Evolutionary conservation across 2,888 invertebrate species (phyloP).

Genomic region (Oscheius onirici): DNA sequence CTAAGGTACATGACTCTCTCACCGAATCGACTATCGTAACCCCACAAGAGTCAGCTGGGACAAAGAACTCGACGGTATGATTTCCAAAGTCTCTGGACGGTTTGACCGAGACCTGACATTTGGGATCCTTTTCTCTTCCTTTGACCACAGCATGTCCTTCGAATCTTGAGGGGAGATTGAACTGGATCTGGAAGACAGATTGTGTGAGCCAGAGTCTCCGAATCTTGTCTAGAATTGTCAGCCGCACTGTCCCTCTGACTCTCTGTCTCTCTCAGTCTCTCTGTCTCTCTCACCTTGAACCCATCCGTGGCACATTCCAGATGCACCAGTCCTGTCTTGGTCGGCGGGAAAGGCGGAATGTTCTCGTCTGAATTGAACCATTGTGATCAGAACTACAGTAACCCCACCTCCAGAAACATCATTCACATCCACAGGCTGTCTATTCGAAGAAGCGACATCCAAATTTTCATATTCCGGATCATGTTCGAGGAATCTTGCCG

Average conservation of each 20-base stretch:
- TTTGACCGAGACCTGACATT: constrained; percentile 36
- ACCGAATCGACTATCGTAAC: constrained; percentile 43
- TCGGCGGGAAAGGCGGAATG: constrained; percentile 7
- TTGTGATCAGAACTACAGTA: background rate
- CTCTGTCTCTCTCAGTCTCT: background rate
- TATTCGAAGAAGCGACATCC: background rate
- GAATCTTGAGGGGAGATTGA: constrained; percentile 44
- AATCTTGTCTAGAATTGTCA: too few relatives aligned
- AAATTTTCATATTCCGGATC: background rate
- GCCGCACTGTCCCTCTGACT: background rate
- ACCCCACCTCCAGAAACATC: background rate
- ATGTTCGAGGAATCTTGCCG: background rate
- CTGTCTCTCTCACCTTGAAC: constrained; percentile 36
- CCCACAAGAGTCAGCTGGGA: constrained; percentile 46
- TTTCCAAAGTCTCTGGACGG: background rate
- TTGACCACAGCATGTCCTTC: constrained; percentile 49
- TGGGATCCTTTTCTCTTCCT: constrained; percentile 49
- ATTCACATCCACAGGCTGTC: constrained; percentile 3
- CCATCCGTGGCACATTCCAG: constrained; percentile 45
- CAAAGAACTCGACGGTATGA: constrained; percentile 36
- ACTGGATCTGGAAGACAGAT: too few relatives aligned
- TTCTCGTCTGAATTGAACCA: constrained; percentile 1
- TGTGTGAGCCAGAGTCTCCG: too few relatives aligned
- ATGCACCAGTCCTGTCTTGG: constrained; percentile 12
- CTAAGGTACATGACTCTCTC: background rate